These are phyloP conservation scores for Drosophila tropicalis DNA, from an alignment of 1,140 invertebrate genomes.

Conservation along the genomic window DNA sequence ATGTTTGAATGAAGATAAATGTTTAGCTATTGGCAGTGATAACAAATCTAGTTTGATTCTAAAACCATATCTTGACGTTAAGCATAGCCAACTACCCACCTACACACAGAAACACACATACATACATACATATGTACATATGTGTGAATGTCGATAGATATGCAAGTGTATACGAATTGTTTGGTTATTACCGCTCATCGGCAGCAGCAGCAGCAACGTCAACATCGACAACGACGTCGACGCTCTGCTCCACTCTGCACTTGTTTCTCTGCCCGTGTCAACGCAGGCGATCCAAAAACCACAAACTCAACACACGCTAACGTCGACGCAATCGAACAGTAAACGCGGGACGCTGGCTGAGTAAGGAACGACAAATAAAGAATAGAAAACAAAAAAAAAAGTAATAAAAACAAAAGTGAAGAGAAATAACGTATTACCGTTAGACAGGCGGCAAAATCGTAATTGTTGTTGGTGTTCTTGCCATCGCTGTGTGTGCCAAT, in stretches of 20 bases:
- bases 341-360: conserved; percentile 44
- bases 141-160: not conserved
- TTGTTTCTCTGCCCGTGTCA: conserved; percentile 2
- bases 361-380: conserved; percentile 19
- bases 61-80: too few relatives aligned
- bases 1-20: conserved; percentile 7
- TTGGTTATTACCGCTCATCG: not conserved
- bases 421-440: not conserved
- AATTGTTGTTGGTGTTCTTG: too few relatives aligned
- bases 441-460: too few relatives aligned
- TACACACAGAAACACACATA: too few relatives aligned
- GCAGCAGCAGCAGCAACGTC: not conserved
- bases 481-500: not conserved
- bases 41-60: not conserved
- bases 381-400: conserved; percentile 1
- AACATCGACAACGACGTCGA: not conserved
- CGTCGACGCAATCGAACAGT: conserved; percentile 19
- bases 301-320: not conserved
- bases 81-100: too few relatives aligned
- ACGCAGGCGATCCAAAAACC: conserved; percentile 5
- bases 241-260: not conserved
- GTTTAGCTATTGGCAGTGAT: not conserved
- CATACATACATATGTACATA: not conserved
- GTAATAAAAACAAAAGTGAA: not conserved
- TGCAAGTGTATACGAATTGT: too few relatives aligned